Evolutionary conservation across 2,113 vertebrate species (phyloP), one percentile per base, ranked within the genome.

Genomic region (Scatophagus argus): DNA sequence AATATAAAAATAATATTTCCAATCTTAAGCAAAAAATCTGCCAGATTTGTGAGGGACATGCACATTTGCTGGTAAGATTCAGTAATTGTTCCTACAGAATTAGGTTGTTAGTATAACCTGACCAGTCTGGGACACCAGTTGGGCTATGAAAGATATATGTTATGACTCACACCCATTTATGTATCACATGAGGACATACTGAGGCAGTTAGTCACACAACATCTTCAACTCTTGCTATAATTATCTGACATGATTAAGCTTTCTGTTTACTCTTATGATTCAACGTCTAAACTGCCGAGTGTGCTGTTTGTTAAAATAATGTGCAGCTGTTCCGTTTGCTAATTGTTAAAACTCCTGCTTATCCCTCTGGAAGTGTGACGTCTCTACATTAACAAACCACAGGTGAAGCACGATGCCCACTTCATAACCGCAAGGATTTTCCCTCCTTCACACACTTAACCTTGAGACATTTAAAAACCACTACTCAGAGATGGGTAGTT

Each of bases 221-320:
- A 55, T 66, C 10, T 6, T 36, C 67, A 59, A 29, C 58, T 29
- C 74, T 47, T 23, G 47, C 76, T 85, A 41, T 88, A 87, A 88
- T 87, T 81, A 63, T 71, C 60, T 41, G 59, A 78, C 55, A 58
- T 68, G 66, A 87, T 81, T 73, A 72, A 82, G 63, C 58, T 74
- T 41, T 78, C 27, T 62, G 77, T 83, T 83, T 82, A 75, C 76
- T 81, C 51, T 44, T 23, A 77, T 77, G 63, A 86, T 84, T 82
- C 66, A 72, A 23, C 21, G 0, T 34, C 34, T 62, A 38, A 81
- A 87, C 62, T 87, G 80, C 86, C 84, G 79, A 82, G 62, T 55
- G n/a, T 71, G 79, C 58, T 27, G 14, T 78, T 67, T 84, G 62
- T 31, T 55, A 43, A 56, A 46, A 29, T 49, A 63, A 58, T 39